phyloP scores from a whole-genome alignment of 2,113 vertebrate genomes.

The Rhabdomys dilectus region DNA sequence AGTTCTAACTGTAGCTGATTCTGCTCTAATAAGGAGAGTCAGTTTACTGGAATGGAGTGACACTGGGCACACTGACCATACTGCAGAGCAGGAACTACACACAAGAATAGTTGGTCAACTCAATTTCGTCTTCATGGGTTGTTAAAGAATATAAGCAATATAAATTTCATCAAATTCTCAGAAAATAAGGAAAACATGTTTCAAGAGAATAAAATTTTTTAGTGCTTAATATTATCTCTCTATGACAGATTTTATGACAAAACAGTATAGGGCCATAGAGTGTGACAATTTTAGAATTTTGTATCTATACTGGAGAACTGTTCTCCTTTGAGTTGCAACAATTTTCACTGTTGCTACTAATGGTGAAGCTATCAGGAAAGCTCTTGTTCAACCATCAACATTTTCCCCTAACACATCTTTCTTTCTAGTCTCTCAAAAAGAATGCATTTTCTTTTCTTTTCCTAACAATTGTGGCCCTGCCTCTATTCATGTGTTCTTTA shows the following conservation, averaged over 20 bases:
- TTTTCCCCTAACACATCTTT: not conserved
- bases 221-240: not conserved
- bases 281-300: slow-evolving; percentile 39
- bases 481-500: not conserved
- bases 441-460: not conserved
- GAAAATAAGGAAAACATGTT: not conserved
- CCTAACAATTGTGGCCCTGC: not conserved
- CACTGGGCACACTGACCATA: not conserved
- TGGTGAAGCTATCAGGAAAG: not conserved
- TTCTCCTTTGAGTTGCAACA: not conserved
- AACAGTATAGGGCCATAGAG: not conserved
- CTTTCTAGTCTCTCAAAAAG: not conserved
- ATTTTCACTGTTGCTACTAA: slow-evolving; percentile 23
- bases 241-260: slow-evolving; percentile 19
- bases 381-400: not conserved
- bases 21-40: not conserved
- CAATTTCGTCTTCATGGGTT: not conserved
- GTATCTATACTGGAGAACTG: not conserved
- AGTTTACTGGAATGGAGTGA: not conserved
- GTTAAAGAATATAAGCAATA: not conserved
- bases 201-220: not conserved
- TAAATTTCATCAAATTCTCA: not conserved
- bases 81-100: not conserved
- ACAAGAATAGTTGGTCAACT: not conserved
- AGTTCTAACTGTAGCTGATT: not conserved